phyloP scores from a whole-genome alignment of 2,797 vertebrate species.

The Neosilurus mollespiculum region DNA sequence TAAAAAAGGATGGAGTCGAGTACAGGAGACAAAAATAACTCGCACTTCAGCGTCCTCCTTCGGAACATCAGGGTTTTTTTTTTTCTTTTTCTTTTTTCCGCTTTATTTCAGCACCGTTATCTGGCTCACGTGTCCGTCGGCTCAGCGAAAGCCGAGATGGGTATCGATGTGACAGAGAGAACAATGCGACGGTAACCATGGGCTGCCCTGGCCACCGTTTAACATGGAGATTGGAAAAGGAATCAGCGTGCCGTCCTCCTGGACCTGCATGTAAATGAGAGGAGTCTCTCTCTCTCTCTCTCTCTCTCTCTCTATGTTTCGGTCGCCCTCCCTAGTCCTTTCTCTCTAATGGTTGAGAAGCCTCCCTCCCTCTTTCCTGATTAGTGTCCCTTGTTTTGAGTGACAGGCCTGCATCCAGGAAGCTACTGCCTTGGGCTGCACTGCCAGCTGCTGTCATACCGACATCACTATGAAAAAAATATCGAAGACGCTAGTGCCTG shows the following conservation, averaged over 20 bases:
- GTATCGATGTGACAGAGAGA: conserved; percentile 67
- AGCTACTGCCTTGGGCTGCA: conserved; percentile 69
- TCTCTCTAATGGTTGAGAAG: conserved; percentile 68
- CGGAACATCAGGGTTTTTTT: too few species aligned
- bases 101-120: conserved; percentile 47
- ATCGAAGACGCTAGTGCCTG: conserved; percentile 25
- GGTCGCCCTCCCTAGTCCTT: conserved; percentile 24
- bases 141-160: conserved; percentile 63
- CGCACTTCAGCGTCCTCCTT: neutral
- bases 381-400: conserved; percentile 75
- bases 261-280: conserved; percentile 83
- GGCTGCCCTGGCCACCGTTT: conserved; percentile 76
- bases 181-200: conserved; percentile 76
- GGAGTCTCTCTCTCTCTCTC: conserved; percentile 65
- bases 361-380: conserved; percentile 70
- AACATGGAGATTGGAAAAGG: conserved; percentile 81
- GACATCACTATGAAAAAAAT: conserved; percentile 60
- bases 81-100: neutral
- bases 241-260: conserved; percentile 71
- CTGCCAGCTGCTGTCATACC: conserved; percentile 76
- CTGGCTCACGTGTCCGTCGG: conserved; percentile 54
- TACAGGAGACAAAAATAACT: conserved; percentile 41
- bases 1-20: conserved; percentile 12
- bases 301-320: conserved; percentile 22
- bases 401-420: conserved; percentile 75